Conservation (phyloP, 2,888 invertebrate genomes). For the Acanthacorydalis orientalis region DNA sequence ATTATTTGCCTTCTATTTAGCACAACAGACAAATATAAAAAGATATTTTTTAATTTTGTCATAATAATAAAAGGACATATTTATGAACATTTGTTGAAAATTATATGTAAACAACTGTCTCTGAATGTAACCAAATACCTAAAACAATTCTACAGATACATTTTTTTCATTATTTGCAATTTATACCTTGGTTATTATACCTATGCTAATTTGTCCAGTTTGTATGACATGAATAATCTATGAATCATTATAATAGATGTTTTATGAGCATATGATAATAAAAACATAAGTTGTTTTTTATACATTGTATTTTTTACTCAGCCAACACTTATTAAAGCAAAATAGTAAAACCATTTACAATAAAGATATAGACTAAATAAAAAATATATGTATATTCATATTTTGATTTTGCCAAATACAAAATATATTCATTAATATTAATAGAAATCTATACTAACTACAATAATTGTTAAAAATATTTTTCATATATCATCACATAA, state of each 20-base stretch:
- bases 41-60: not conserved
- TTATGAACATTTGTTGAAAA: not conserved
- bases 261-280: slow-evolving; percentile 6
- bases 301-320: not conserved
- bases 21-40: not conserved
- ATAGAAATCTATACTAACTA: too few species aligned
- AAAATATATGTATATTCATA: too few species aligned
- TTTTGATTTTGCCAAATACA: too few species aligned
- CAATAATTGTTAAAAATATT: too few species aligned
- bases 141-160: not conserved
- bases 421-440: too few species aligned
- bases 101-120: not conserved
- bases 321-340: too few species aligned
- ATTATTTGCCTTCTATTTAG: too few species aligned
- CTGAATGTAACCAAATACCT: not conserved
- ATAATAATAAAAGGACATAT: not conserved
- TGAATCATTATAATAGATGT: slow-evolving; percentile 5
- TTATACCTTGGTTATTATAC: not conserved
- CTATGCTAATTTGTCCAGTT: slow-evolving; percentile 5
- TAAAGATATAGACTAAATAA: too few species aligned
- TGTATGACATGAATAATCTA: slow-evolving; percentile 3
- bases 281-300: slow-evolving; percentile 4
- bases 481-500: too few species aligned
- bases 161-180: not conserved
- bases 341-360: too few species aligned